Evolutionary conservation across 1,140 invertebrate genomes (phyloP), one percentile per base, ranked within the genome.

Genomic region (Drosophila lacteicornis): DNA sequence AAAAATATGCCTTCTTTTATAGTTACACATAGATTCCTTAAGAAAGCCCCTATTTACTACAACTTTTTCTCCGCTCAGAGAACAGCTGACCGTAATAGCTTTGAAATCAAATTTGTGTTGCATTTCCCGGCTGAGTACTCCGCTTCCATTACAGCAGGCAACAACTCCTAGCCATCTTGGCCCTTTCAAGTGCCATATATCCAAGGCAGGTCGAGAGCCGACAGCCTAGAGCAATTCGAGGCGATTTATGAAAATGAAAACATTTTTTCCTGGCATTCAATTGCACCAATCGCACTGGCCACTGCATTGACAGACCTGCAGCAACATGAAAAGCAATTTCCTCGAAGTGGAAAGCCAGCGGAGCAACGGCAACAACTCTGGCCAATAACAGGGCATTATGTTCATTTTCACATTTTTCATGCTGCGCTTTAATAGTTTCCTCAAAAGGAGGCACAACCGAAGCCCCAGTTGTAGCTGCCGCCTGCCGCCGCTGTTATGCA

Each of bases 401-500:
- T 88, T 83, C 80, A 88, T 88, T 88, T 87, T 87, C 83, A 83
- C 83, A 87, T 87, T 87, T 88, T 83, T 63, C 68, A 80, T 76
- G 76, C 67, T 73, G 76, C 80, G 51, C 61, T 66, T 82, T 79
- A 86, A 86, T 82, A 86, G 82, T 86, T 86, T 86, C 82, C 80
- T 79, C 81, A 71, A 69, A 87, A 73, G 62, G 75, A 47, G 56
- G 17, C 42, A 22, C 65, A 62, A 50, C 22, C 53, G 40, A 75
- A 73, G 55, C 27, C 33, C 56, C 62, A 74, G 79, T 82, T 81
- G 80, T 38, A 17, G 51, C 33, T 36, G 33, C 33, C 33, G 33
- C 33, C 60, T 63, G 33, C 45, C 59, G 42, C 15, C 33, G 57
- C 56, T 62, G 45, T 79, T 79, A 79, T 75, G 82, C 78, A 80